Evolutionary conservation across 2,888 invertebrate genomes (phyloP), one percentile per base, ranked within the genome.

Genomic region (Pachycephus smyrnensis): DNA sequence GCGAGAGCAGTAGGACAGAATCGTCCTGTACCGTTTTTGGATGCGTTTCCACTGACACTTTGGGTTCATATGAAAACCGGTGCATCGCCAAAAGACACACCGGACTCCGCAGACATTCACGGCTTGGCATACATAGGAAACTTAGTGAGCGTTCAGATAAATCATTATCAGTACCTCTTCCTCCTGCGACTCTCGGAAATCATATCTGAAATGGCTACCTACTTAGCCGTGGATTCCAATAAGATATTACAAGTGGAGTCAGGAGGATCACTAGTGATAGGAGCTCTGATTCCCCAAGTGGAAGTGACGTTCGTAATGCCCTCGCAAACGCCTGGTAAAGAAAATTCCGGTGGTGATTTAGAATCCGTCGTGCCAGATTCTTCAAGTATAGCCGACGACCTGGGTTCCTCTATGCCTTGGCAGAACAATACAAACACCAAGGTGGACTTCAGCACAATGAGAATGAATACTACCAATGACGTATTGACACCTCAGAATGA

Each of bases 161-260:
- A 98, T 93, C 98, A 98, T 92, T 98, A 97, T 92, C 98, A 98
- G 92, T 96, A 96, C 92, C 93, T 98, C 85, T 98, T 98, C 92
- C 93, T 98, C 76, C 92, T 98, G 91, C 93, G 98, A 76, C 93
- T 98, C 86, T 93, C 96, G 35, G 98, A 98, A 92, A 94, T 96
- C 75, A 91, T 97, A 55, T 94, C 96, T 0, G 97, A 97, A 91
- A 93, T 97, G 92, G 93, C 95, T 9, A 96, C 96, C 15, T 97
- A 96, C 92, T 92, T 97, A 69, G 94, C 95, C 3, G 93, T 96
- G 80, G 97, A 97, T 89, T 95, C 96, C 0, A 95, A 95, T 82
- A 92, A 95, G 80, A 96, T 96, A 86, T 90, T 94, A 83, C 93
- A 94, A 89, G 93, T 94, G 84, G 92, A 92, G 84, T 75, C 87